Evolutionary conservation across 2,797 vertebrate genomes (phyloP), one percentile per base, ranked within the genome.

Genomic region (Brotula barbata): DNA sequence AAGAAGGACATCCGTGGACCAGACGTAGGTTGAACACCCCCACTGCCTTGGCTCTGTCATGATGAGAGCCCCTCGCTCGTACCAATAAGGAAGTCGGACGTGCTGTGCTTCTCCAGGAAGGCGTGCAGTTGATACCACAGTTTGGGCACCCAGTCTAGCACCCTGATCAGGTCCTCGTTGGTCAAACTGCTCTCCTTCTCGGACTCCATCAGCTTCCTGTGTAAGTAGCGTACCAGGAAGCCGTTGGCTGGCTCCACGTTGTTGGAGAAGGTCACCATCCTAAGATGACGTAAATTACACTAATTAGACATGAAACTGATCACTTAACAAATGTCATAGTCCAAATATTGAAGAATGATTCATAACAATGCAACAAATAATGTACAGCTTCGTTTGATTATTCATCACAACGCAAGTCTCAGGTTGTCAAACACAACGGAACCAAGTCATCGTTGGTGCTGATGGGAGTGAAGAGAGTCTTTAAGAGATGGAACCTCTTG

Each of bases 21-120:
- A n/a, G n/a, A n/a, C n/a, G n/a, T n/a, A n/a, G n/a, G n/a, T n/a
- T n/a, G n/a, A n/a, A n/a, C n/a, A n/a, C n/a, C n/a, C n/a, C n/a
- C n/a, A n/a, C n/a, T n/a, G n/a, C n/a, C n/a, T n/a, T n/a, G n/a
- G n/a, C n/a, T n/a, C 11, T 40, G 13, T 44, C 39, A 3, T n/a
- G 36, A 37, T 39, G 3, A 20, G 17, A 59, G 11, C 3, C 41
- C 45, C 58, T 54, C 51, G 11, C 58, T 54, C 51, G 11, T 89
- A 99, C 97, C 97, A 0, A 99, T 99, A 77, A 99, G 97, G 87
- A 99, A 99, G 85, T 99, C 97, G 0, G 96, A 96, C 39, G 96
- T 99, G 90, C 97, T 98, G 90, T 99, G 96, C 82, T 98, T 98
- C 90, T 99, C 97, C 82, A 99, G 90, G 85, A 99, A 99, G 66